phyloP scores from a whole-genome alignment of 2,113 vertebrate genomes.

The Microcebus jonahi region DNA sequence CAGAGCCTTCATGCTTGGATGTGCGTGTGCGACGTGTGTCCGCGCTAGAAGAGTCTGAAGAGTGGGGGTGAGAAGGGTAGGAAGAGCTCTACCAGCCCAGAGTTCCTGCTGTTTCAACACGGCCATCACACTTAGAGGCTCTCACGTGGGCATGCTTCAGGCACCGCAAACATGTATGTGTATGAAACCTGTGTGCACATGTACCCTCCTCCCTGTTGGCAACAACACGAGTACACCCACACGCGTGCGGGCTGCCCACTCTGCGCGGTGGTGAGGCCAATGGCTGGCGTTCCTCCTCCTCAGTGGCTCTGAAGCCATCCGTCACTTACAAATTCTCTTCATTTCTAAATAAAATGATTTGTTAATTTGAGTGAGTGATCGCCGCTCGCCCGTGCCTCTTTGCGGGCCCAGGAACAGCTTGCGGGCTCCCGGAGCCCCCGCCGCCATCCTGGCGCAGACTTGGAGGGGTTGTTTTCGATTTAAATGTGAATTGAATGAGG shows the following conservation, averaged over 20 bases:
- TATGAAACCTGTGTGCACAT: background rate
- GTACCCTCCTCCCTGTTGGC: background rate
- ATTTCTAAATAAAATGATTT: slow-evolving; percentile 88
- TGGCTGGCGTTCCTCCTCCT: slow-evolving; percentile 11
- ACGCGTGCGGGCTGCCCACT: background rate
- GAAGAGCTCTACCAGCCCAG: background rate
- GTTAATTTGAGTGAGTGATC: slow-evolving; percentile 89
- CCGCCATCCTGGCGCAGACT: slow-evolving; percentile 81
- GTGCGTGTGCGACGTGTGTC: background rate
- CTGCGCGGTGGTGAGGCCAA: background rate
- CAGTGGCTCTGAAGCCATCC: slow-evolving; percentile 63
- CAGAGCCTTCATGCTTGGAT: no score
- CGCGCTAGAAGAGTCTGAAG: background rate
- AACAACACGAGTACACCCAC: background rate
- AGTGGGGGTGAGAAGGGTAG: background rate
- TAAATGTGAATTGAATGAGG: slow-evolving; percentile 87
- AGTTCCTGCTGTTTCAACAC: background rate
- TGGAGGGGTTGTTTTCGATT: slow-evolving; percentile 87
- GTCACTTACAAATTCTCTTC: slow-evolving; percentile 83
- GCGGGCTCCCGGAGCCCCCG: slow-evolving; percentile 79
- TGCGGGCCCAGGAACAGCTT: slow-evolving; percentile 84
- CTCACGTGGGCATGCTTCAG: background rate
- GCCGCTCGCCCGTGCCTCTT: slow-evolving; percentile 74
- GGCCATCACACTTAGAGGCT: background rate
- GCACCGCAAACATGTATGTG: background rate